Base-by-base conservation (phyloP, 2,888 invertebrate genomes). In the Ametastegia equiseti region DNA sequence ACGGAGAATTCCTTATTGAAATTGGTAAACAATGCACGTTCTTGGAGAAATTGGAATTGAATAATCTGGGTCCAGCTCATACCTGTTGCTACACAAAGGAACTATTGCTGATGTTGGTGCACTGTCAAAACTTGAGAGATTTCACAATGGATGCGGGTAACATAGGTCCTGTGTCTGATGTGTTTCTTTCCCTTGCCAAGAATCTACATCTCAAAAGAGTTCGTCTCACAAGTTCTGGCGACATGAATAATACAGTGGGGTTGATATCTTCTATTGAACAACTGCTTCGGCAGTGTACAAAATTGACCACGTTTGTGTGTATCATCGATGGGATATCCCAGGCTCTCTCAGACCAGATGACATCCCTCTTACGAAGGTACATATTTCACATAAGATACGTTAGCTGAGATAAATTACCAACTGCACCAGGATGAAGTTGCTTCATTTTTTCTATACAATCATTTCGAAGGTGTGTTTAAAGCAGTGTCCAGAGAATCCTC, bases 1-100 rank as follows among this genome's bases (percentile, higher is more conserved):
- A 65, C 23, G 65, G 65, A 39, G 65, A 65, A 65, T 65, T 65
- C 11, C 65, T 65, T 2, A 65, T 65, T 39, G 65, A 65, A 65
- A 65, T 65, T 19, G 65, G 65, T 1, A 65, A 65, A 65, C 65
- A 65, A 19, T 65, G 65, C 36, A n/a, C n/a, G 1, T 19, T 15
- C 15, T 39, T 65, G n/a, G 36, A 65, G 33, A 65, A 65, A n/a
- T 19, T 65, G 7, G 36, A 65, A 23, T 39, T 65, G 7, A 13
- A 23, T 30, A 30, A 60, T 60, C 23, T 27, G 27, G 65, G 39
- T 39, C 65, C 65, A 1, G 36, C 9, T 36, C 15, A 23, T 33
- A 19, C 65, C 36, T 65, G 33, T n/a, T 65, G 65, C 65, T 65
- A 65, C 13, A 39, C 33, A 36, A 33, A n/a, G 19, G 65, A 65